Evolutionary conservation across 2,888 invertebrate genomes (phyloP).

Genomic region (Ophion ellenae): DNA sequence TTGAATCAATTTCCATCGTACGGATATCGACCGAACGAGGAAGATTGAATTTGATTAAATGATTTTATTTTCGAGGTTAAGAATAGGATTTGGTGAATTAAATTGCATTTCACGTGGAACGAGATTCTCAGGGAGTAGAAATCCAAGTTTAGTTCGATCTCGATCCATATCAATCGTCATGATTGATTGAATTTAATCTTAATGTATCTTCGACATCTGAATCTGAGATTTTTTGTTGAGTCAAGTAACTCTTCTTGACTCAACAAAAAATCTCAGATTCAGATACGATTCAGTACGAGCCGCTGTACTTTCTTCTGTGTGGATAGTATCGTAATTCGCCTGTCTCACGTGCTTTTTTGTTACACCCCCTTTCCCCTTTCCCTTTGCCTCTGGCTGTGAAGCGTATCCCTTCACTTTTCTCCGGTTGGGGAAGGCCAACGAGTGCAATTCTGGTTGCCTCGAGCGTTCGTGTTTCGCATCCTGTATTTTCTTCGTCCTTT

Average conservation of each 20-base stretch:
- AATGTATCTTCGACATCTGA: not conserved
- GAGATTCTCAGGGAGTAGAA: not conserved
- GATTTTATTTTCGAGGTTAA: not conserved
- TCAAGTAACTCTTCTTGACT: no score
- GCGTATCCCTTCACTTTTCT: constrained; percentile 36
- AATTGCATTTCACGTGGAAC: not conserved
- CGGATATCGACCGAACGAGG: no score
- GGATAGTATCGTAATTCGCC: constrained; percentile 3
- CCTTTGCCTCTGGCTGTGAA: not conserved
- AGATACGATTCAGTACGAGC: not conserved
- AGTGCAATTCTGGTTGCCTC: constrained; percentile 37
- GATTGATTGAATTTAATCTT: not conserved
- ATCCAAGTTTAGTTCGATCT: not conserved
- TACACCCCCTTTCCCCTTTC: not conserved
- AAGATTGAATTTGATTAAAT: no score
- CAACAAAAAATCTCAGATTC: no score
- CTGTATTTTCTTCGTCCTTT: not conserved
- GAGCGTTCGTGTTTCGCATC: constrained; percentile 19
- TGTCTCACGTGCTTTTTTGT: not conserved
- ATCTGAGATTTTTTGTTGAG: not conserved
- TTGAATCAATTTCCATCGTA: not conserved
- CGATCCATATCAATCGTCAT: not conserved
- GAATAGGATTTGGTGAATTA: no score
- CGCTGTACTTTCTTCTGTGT: not conserved
- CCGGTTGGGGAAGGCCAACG: constrained; percentile 29